These are phyloP conservation scores for Periophthalmus modestus DNA, from an alignment of 2,113 vertebrate genomes.

Conservation along the genomic window DNA sequence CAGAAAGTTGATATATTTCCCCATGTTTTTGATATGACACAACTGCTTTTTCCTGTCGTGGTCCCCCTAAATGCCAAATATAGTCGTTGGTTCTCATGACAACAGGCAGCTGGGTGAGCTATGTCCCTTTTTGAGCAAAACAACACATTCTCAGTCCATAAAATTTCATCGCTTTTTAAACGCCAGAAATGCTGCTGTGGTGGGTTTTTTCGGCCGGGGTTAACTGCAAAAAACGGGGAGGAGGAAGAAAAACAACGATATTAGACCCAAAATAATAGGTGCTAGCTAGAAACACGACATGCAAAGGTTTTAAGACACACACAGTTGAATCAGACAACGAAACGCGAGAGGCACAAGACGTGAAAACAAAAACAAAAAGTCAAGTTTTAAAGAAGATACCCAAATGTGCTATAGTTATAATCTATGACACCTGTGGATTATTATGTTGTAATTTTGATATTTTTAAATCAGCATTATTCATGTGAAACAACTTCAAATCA, in stretches of 20 bases:
- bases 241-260: conserved; percentile 29
- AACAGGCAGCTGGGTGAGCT: conserved; percentile 34
- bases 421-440: no score
- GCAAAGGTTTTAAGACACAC: conserved; percentile 51
- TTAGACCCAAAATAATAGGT: conserved; percentile 32
- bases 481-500: no score
- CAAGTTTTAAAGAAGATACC: no score
- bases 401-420: no score
- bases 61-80: conserved; percentile 35
- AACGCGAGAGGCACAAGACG: no score
- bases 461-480: no score
- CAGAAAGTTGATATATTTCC: conserved; percentile 24
- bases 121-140: conserved; percentile 35
- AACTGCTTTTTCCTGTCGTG: conserved; percentile 23
- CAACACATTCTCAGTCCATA: conserved; percentile 37
- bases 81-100: conserved; percentile 45
- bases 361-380: no score
- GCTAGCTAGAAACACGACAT: conserved; percentile 11
- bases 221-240: conserved; percentile 68
- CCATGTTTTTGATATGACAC: conserved; percentile 20
- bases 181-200: conserved; percentile 35
- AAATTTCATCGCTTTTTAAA: conserved; percentile 36
- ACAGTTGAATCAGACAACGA: conserved; percentile 29
- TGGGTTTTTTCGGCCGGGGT: conserved; percentile 52
- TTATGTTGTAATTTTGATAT: no score